Conservation (phyloP, 2,797 vertebrate species). For the Sebastes hubbsi region DNA sequence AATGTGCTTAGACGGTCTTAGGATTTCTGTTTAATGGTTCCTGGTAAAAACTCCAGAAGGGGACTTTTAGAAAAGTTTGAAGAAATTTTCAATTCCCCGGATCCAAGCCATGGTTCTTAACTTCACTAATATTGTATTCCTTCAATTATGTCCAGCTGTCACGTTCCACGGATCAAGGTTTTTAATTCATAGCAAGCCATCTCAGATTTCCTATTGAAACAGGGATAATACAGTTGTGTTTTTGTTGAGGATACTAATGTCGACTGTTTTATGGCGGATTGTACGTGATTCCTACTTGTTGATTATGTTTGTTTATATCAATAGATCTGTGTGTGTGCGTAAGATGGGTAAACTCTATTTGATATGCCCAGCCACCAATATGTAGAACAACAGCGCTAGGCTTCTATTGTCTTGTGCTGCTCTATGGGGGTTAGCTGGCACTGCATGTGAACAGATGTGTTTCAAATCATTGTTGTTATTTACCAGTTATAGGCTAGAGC, state of each 20-base stretch:
- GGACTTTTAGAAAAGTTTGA: constrained; percentile 23
- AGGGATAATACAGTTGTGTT: constrained; percentile 56
- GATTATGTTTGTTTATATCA: constrained; percentile 65
- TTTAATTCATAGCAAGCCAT: constrained; percentile 53
- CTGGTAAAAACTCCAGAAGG: neutral
- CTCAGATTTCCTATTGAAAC: constrained; percentile 61
- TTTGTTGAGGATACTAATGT: constrained; percentile 51
- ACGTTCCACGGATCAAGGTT: constrained; percentile 42
- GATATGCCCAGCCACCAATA: constrained; percentile 68
- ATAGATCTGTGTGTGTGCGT: constrained; percentile 30
- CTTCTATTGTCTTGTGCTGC: constrained; percentile 71
- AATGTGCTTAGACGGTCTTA: neutral
- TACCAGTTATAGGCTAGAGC: constrained; percentile 67
- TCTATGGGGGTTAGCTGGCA: constrained; percentile 69
- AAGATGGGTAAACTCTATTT: constrained; percentile 61
- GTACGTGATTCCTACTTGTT: constrained; percentile 53
- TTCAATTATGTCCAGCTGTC: constrained; percentile 56
- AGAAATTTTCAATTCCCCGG: constrained; percentile 3
- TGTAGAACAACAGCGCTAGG: constrained; percentile 69
- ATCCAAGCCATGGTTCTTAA: constrained; percentile 26
- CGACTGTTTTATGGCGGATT: constrained; percentile 48
- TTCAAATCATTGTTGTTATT: constrained; percentile 75
- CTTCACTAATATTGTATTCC: constrained; percentile 40
- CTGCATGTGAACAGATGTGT: constrained; percentile 67
- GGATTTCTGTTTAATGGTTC: neutral